Evolutionary conservation across 64 coral and sea anemone genomes (phyloP).

Genomic region (Porites lutea): DNA sequence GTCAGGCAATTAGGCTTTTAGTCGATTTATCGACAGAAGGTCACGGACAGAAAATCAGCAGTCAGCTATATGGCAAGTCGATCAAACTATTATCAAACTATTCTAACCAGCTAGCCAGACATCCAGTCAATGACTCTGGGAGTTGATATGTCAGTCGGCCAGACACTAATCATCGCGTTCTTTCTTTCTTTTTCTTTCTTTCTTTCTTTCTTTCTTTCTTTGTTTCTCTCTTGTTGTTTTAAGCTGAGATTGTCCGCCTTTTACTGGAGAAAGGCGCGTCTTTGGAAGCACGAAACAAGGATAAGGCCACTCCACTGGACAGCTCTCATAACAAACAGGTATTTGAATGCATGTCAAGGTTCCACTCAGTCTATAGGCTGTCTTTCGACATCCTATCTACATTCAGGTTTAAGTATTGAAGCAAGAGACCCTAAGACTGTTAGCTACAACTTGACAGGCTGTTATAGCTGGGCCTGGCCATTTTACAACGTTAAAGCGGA

Average conservation of each 20-base stretch:
- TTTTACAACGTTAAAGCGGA: too few relatives aligned
- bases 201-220: background rate
- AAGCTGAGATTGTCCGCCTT: slow-evolving; percentile 80
- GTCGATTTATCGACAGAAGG: background rate
- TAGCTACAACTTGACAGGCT: too few relatives aligned
- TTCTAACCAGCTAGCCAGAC: background rate
- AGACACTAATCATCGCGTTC: background rate
- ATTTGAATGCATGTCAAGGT: background rate
- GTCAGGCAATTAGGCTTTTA: background rate
- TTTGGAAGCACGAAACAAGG: slow-evolving; percentile 83
- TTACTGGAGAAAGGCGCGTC: slow-evolving; percentile 83
- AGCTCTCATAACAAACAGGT: slow-evolving; percentile 93
- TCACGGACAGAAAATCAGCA: background rate
- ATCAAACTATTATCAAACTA: background rate
- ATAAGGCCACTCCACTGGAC: slow-evolving; percentile 81
- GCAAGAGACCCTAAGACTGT: too few relatives aligned
- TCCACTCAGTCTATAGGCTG: too few relatives aligned
- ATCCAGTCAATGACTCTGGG: background rate
- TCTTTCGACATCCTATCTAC: too few relatives aligned
- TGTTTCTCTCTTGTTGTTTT: background rate
- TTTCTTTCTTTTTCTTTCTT: background rate
- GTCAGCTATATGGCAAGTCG: background rate
- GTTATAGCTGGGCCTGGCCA: too few relatives aligned
- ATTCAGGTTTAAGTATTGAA: too few relatives aligned
- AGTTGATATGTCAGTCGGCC: background rate